A percentile compares a stretch with the other conserved stretches of the same genome.
phyloP scores from a whole-genome alignment of 1,140 invertebrate species.

The Drosophila repletoides region DNA sequence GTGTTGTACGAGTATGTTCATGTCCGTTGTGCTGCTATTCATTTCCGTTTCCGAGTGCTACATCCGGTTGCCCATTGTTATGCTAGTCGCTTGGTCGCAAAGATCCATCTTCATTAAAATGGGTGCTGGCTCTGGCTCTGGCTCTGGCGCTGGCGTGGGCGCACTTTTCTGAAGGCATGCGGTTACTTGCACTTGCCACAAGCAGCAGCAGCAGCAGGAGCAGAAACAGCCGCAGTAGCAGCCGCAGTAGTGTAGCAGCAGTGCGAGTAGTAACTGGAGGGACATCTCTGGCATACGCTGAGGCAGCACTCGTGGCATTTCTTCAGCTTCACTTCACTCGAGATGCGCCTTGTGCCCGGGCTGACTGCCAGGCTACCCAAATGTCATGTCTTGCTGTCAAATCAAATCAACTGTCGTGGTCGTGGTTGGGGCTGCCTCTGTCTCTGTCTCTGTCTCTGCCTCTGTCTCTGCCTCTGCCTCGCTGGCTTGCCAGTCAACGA shows the following conservation, averaged over 20 bases:
- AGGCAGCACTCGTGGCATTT: constrained; percentile 55
- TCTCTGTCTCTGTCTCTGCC: too few relatives aligned
- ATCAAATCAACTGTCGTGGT: constrained; percentile 79
- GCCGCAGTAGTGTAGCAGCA: background rate
- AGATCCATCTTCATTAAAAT: constrained; percentile 63
- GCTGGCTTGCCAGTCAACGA: constrained; percentile 77
- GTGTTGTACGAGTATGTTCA: constrained; percentile 36
- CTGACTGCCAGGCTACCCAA: constrained; percentile 48
- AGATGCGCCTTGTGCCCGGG: constrained; percentile 40
- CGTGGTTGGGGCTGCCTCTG: constrained; percentile 62
- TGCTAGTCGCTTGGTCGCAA: constrained; percentile 32
- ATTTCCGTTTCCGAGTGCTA: constrained; percentile 70
- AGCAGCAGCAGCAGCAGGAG: constrained; percentile 7
- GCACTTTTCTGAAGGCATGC: constrained; percentile 21
- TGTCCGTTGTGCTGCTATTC: constrained; percentile 65
- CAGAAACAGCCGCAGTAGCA: constrained; percentile 3
- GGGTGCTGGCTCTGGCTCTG: too few relatives aligned
- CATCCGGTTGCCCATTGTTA: constrained; percentile 63
- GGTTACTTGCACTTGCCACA: constrained; percentile 58
- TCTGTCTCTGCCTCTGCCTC: too few relatives aligned
- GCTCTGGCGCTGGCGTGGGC: constrained; percentile 15
- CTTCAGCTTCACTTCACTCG: constrained; percentile 67
- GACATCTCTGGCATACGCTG: constrained; percentile 24
- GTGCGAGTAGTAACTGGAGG: too few relatives aligned
- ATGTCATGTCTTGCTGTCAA: constrained; percentile 79